Evolutionary conservation across 2,888 invertebrate genomes (phyloP), one percentile per base, ranked within the genome.

Genomic region (Himalopsyche kuldschensis): DNA sequence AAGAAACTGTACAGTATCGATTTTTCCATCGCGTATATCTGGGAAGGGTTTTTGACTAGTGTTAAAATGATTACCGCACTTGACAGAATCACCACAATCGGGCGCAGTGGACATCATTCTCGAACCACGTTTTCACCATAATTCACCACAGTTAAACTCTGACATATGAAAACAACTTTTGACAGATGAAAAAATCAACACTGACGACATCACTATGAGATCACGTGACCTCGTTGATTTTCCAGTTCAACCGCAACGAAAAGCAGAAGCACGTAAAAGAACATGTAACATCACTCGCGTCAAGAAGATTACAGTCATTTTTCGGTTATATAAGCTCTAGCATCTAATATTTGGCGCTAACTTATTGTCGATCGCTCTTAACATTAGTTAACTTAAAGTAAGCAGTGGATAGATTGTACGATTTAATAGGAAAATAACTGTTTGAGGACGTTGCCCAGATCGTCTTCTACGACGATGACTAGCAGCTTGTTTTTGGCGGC

Each of bases 401-500:
- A 87, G 87, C 87, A 83, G 80, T 81, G 63, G 78, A 76, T 82
- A 85, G 80, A 77, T 84, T 85, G 84, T 84, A 63, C 83, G 85
- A 84, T 86, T 88, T 89, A 92, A 88, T 92, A 92, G 8, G 93
- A 92, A 89, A 93, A 91, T 87, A 93, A 92, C 88, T 93, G 92
- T 89, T 94, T 95, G 84, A 95, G 90, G 86, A 95, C 93, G 88
- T 94, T 94, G 87, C 95, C 95, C 86, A 92, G 89, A 86, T 94
- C 93, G 87, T 95, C 95, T 89, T 94, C 94, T 69, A 94, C 94
- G 81, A 95, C 92, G 87, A 95, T 92, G 76, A 92, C 93, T 81
- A 93, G 89, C 84, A 90, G 91, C 89, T 90, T 91, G 82, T 89
- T 90, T 88, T 90, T 91, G 80, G 90, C 90, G 79, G 91, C 90